phyloP scores from a whole-genome alignment of 2,113 vertebrate genomes.

The Eulacestoma nigropectus region DNA sequence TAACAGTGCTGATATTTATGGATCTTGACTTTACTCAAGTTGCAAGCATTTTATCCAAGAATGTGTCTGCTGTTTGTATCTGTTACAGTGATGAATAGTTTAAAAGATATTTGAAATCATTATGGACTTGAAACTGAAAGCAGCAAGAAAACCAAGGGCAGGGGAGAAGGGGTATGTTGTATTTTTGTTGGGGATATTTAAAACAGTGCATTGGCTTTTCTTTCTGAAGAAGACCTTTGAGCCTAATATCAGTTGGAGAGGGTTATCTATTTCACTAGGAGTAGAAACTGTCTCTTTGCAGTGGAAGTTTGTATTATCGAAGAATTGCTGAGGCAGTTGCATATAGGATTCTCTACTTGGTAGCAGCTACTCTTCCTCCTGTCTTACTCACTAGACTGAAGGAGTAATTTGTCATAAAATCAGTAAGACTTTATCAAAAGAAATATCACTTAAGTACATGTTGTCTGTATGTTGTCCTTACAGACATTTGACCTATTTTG shows the following conservation, averaged over 20 bases:
- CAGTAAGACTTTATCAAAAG: neutral
- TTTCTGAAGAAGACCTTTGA: neutral
- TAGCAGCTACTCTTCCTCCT: neutral
- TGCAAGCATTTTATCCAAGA: neutral
- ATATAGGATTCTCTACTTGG: neutral
- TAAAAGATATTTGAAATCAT: neutral
- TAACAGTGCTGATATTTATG: neutral
- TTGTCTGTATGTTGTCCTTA: neutral
- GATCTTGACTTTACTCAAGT: neutral
- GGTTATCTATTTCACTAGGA: neutral
- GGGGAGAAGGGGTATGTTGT: neutral
- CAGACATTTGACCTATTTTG: neutral
- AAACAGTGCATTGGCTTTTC: neutral
- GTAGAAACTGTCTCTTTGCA: neutral
- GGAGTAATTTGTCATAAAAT: neutral
- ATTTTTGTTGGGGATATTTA: neutral
- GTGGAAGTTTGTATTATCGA: neutral
- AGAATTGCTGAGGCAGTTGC: neutral
- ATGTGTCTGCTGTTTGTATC: neutral
- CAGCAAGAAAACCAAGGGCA: neutral
- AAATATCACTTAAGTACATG: neutral
- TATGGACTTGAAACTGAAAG: neutral
- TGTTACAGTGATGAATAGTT: neutral
- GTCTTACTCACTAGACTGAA: neutral
- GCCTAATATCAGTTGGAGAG: neutral